phyloP scores from a whole-genome alignment of 1,140 invertebrate species.

The Lethocerus indicus region DNA sequence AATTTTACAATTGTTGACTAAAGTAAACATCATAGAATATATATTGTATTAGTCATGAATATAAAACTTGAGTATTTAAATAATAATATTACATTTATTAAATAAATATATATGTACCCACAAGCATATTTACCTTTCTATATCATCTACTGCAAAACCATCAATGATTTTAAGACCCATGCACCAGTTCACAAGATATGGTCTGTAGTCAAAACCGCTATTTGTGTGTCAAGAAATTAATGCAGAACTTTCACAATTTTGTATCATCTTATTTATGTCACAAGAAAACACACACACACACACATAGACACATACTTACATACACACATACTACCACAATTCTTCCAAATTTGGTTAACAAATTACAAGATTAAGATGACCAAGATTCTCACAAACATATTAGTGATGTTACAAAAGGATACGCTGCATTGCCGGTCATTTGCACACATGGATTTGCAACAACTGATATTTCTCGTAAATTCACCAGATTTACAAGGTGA shows the following conservation, averaged over 20 bases:
- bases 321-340: background rate
- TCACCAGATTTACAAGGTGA: constrained; percentile 52
- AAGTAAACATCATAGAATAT: too few species aligned
- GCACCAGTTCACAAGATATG: constrained; percentile 86
- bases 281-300: background rate
- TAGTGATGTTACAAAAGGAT: constrained; percentile 34
- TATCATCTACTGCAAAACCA: constrained; percentile 70
- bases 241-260: background rate
- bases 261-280: background rate
- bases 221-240: background rate
- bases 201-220: constrained; percentile 79
- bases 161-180: constrained; percentile 73
- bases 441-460: constrained; percentile 72
- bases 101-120: too few species aligned
- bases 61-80: too few species aligned
- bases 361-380: background rate
- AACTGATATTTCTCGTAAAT: constrained; percentile 64
- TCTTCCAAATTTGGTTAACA: background rate
- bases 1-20: too few species aligned
- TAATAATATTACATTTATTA: too few species aligned
- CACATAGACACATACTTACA: background rate
- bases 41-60: too few species aligned
- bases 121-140: constrained; percentile 63
- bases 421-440: constrained; percentile 45
- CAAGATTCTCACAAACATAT: background rate